phyloP scores from a whole-genome alignment of 1,140 invertebrate species.

The Semibalanus balanoides region DNA sequence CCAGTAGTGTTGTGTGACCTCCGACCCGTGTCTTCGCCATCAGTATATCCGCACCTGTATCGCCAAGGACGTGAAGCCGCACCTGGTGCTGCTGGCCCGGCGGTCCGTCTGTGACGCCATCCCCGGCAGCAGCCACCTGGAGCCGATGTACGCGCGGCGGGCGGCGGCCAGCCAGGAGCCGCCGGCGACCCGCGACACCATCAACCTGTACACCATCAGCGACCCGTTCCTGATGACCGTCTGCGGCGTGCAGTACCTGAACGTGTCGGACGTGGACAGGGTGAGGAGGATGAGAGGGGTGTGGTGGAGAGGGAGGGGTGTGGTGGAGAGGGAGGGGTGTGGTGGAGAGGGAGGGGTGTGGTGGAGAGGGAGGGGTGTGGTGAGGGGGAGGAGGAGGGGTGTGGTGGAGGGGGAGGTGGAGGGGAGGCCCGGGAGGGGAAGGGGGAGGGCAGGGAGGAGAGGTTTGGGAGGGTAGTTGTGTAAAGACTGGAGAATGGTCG shows the following conservation, averaged over 20 bases:
- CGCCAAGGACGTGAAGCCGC: constrained; percentile 32
- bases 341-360: constrained; percentile 24
- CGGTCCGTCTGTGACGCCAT: constrained; percentile 32
- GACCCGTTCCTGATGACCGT: constrained; percentile 27
- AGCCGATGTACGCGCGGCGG: constrained; percentile 34
- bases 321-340: neutral
- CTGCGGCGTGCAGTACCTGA: neutral
- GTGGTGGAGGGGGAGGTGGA: too few relatives aligned
- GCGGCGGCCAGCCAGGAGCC: constrained; percentile 15
- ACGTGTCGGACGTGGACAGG: neutral
- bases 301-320: too few relatives aligned
- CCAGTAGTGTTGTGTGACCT: too few relatives aligned
- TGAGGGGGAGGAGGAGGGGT: too few relatives aligned
- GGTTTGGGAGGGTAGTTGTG: too few relatives aligned
- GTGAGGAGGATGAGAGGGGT: neutral
- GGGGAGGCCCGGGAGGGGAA: too few relatives aligned
- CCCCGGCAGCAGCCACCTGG: constrained; percentile 28
- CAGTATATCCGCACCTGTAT: constrained; percentile 38
- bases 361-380: too few relatives aligned
- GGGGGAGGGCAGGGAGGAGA: too few relatives aligned
- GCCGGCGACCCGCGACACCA: constrained; percentile 6
- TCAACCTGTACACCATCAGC: constrained; percentile 16
- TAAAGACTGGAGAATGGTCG: too few relatives aligned
- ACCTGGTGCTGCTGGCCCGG: constrained; percentile 37
- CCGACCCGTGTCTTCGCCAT: too few relatives aligned